Evolutionary conservation across 2,797 vertebrate species (phyloP).

Genomic region (Fratercula arctica): DNA sequence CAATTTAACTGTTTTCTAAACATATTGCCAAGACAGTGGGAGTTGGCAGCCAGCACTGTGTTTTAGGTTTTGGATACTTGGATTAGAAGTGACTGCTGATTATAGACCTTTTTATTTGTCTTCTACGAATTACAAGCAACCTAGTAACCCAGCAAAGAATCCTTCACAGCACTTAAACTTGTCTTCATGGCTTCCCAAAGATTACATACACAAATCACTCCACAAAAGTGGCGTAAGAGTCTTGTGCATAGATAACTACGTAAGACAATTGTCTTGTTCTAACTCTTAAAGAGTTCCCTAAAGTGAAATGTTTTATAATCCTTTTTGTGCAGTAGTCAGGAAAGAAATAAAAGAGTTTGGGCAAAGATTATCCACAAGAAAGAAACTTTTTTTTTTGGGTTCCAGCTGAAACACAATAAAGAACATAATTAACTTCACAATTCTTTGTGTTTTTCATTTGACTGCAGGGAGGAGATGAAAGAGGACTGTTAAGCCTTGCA

Average conservation of each 20-base stretch:
- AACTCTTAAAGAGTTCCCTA: conserved; percentile 82
- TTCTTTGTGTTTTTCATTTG: conserved; percentile 98
- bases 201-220: conserved; percentile 96
- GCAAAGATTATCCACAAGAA: conserved; percentile 85
- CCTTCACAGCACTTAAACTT: conserved; percentile 89
- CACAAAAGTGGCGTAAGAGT: conserved; percentile 87
- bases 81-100: conserved; percentile 88
- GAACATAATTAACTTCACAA: conserved; percentile 98
- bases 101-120: conserved; percentile 91
- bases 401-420: conserved; percentile 84
- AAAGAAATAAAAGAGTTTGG: conserved; percentile 80
- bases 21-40: conserved; percentile 98
- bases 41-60: conserved; percentile 88
- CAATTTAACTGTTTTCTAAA: conserved; percentile 99
- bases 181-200: conserved; percentile 91
- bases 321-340: conserved; percentile 89
- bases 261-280: conserved; percentile 85
- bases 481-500: conserved; percentile 98
- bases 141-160: conserved; percentile 90
- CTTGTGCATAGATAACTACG: conserved; percentile 82
- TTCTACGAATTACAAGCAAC: conserved; percentile 92
- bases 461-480: conserved; percentile 99
- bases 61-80: conserved; percentile 85
- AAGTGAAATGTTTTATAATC: conserved; percentile 94
- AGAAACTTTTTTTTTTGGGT: conserved; percentile 80